These are phyloP conservation scores for Malurus cyaneus DNA, from an alignment of 2,113 vertebrate species.

Conservation along the genomic window DNA sequence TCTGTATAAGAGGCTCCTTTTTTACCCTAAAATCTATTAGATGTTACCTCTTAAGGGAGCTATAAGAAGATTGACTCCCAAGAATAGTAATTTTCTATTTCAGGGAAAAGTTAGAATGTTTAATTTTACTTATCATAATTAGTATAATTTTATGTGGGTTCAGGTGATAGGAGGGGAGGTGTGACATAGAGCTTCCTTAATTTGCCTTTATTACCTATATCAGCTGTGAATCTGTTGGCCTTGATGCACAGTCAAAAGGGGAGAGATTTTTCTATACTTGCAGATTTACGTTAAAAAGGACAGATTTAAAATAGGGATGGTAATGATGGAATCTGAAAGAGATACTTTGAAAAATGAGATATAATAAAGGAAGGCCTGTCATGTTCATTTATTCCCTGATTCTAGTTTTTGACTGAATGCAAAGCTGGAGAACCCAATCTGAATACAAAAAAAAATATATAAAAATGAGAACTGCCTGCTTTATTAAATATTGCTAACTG, in stretches of 20 bases:
- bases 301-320: not conserved
- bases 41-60: not conserved
- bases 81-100: constrained; percentile 18
- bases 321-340: not conserved
- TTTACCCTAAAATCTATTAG: not conserved
- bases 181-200: not conserved
- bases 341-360: not conserved
- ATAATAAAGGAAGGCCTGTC: not conserved
- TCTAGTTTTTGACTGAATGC: not conserved
- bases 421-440: not conserved
- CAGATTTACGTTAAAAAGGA: not conserved
- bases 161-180: not conserved
- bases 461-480: not conserved
- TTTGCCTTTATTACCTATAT: constrained; percentile 8
- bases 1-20: not conserved
- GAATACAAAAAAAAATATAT: not conserved
- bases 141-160: not conserved
- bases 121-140: constrained; percentile 6
- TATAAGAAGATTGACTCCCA: not conserved
- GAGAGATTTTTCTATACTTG: not conserved
- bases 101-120: not conserved
- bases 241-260: not conserved
- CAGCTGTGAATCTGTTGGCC: not conserved
- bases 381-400: not conserved
- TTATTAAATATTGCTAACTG: constrained; percentile 2